Percentiles rank a stretch among this genome's conserved stretches.
Evolutionary conservation across 2,888 invertebrate genomes (phyloP).

Genomic region (Tinea semifulvella): DNA sequence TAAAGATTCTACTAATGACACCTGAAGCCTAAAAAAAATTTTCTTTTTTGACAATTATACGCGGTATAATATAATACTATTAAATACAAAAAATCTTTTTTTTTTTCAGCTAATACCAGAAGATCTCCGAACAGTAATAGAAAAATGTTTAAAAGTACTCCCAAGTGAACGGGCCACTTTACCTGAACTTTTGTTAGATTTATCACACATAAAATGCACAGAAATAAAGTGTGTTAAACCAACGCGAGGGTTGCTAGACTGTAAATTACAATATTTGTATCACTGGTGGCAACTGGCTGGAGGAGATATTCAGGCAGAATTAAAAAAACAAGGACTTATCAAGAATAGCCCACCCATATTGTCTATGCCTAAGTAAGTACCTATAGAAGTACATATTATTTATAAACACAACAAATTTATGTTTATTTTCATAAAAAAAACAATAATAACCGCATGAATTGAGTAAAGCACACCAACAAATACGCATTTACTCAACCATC

Average conservation of each 20-base stretch:
- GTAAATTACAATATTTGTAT: constrained; percentile 83
- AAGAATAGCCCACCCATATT: constrained; percentile 85
- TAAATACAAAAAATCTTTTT: no score
- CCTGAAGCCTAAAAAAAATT: no score
- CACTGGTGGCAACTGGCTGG: constrained; percentile 97
- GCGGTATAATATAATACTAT: no score
- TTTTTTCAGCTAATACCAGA: constrained; percentile 61
- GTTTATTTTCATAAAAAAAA: no score
- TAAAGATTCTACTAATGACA: no score
- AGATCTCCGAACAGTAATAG: constrained; percentile 69
- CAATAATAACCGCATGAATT: no score
- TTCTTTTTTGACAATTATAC: no score
- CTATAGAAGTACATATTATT: not conserved
- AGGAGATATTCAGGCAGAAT: constrained; percentile 89
- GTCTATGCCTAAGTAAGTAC: constrained; percentile 76
- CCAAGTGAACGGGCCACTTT: constrained; percentile 67
- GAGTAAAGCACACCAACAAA: no score
- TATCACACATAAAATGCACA: constrained; percentile 37
- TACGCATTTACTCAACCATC: no score
- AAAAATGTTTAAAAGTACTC: constrained; percentile 75
- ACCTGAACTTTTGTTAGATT: constrained; percentile 62
- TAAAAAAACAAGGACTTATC: constrained; percentile 91
- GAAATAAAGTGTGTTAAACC: constrained; percentile 50
- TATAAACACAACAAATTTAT: not conserved
- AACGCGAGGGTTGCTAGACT: constrained; percentile 50